phyloP scores from a whole-genome alignment of 2,888 invertebrate genomes.

The Tipula confusa region DNA sequence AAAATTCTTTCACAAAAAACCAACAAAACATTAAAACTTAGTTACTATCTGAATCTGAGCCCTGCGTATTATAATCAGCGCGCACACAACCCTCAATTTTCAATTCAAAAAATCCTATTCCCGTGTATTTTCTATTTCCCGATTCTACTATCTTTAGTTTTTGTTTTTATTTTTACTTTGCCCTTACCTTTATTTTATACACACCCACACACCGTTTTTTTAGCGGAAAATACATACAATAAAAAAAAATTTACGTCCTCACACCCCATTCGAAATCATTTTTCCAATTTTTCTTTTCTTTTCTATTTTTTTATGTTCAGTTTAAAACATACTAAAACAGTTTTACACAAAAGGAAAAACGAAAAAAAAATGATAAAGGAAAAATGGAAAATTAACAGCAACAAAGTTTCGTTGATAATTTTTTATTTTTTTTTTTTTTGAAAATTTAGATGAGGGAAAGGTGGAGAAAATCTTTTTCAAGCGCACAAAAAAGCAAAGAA shows the following conservation, averaged over 20 bases:
- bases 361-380: background rate
- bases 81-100: background rate
- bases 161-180: no score
- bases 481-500: background rate
- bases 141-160: background rate
- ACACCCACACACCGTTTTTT: background rate
- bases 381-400: background rate
- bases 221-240: background rate
- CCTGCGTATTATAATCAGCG: background rate
- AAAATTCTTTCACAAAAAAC: background rate
- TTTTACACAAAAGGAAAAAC: background rate
- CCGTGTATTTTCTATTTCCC: background rate
- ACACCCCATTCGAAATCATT: background rate
- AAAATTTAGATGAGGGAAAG: background rate
- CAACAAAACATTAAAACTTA: conserved; percentile 12
- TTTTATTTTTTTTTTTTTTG: background rate
- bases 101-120: background rate
- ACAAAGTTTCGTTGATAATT: background rate
- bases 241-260: conserved; percentile 8
- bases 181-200: background rate
- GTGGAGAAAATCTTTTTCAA: background rate
- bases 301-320: background rate
- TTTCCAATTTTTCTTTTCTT: background rate
- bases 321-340: conserved; percentile 12
- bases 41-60: background rate